Conservation (phyloP, 2,888 invertebrate species). For the Matsumyia berberina region DNA sequence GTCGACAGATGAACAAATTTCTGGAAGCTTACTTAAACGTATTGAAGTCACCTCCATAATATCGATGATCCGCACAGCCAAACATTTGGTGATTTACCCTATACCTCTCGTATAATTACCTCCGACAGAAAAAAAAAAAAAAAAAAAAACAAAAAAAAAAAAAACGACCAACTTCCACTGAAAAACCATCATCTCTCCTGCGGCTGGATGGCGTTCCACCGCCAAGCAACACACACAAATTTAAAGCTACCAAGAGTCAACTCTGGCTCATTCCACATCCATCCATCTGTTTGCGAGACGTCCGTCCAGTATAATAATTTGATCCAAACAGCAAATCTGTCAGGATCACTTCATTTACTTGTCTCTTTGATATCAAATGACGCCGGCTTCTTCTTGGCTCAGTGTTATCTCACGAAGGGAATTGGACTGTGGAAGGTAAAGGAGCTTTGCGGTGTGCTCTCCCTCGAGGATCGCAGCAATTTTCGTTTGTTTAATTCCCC, state of each 20-base stretch:
- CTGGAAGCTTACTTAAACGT: no score
- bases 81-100: conserved; percentile 33
- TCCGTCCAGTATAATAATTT: conserved; percentile 64
- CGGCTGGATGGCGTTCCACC: neutral
- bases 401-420: conserved; percentile 56
- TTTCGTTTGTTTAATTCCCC: conserved; percentile 67
- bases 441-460: conserved; percentile 52
- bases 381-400: conserved; percentile 69
- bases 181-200: conserved; percentile 47
- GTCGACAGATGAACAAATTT: no score
- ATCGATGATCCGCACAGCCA: neutral
- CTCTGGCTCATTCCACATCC: conserved; percentile 45
- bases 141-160: neutral
- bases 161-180: conserved; percentile 23
- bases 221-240: conserved; percentile 5
- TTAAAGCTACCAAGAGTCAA: conserved; percentile 56
- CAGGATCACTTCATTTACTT: conserved; percentile 76
- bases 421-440: conserved; percentile 43
- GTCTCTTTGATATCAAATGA: conserved; percentile 75
- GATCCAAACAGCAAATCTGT: conserved; percentile 75
- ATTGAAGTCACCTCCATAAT: no score
- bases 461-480: conserved; percentile 37
- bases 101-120: conserved; percentile 35
- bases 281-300: conserved; percentile 46
- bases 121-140: conserved; percentile 29